These are phyloP conservation scores for Bubo bubo DNA, from an alignment of 2,113 vertebrate genomes.

Conservation along the genomic window DNA sequence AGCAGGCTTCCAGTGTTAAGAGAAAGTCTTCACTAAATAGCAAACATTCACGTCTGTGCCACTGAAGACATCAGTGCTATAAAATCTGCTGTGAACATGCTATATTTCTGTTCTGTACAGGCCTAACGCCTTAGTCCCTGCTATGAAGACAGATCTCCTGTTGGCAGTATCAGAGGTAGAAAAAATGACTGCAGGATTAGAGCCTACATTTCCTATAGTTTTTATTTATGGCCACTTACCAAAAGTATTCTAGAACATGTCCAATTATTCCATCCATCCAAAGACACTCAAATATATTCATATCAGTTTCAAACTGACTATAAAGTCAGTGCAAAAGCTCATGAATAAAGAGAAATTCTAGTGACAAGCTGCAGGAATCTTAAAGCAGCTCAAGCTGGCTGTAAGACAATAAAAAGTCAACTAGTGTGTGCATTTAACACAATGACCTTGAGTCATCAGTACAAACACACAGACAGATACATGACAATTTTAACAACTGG, in stretches of 20 bases:
- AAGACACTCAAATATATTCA: background rate
- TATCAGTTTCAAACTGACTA: background rate
- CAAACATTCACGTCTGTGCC: background rate
- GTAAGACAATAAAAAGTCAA: background rate
- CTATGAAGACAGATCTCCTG: background rate
- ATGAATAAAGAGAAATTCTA: background rate
- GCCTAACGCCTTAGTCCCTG: background rate
- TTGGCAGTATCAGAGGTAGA: background rate
- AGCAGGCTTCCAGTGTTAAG: background rate
- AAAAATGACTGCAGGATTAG: background rate
- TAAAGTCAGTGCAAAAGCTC: background rate
- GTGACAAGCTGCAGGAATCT: background rate
- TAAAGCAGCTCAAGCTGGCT: background rate
- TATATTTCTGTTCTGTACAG: background rate
- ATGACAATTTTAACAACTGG: background rate
- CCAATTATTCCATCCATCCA: background rate
- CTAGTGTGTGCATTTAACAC: background rate
- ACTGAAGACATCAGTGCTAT: background rate
- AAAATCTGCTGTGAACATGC: slow-evolving; percentile 21
- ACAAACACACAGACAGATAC: background rate
- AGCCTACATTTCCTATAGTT: background rate
- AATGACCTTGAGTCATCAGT: background rate
- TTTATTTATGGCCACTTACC: slow-evolving; percentile 30
- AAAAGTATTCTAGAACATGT: background rate
- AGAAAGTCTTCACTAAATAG: background rate